A percentile compares a stretch with the other conserved stretches of the same genome.
These are phyloP conservation scores for Campopleginae sp. DNA, from an alignment of 2,888 invertebrate species.

Conservation along the genomic window DNA sequence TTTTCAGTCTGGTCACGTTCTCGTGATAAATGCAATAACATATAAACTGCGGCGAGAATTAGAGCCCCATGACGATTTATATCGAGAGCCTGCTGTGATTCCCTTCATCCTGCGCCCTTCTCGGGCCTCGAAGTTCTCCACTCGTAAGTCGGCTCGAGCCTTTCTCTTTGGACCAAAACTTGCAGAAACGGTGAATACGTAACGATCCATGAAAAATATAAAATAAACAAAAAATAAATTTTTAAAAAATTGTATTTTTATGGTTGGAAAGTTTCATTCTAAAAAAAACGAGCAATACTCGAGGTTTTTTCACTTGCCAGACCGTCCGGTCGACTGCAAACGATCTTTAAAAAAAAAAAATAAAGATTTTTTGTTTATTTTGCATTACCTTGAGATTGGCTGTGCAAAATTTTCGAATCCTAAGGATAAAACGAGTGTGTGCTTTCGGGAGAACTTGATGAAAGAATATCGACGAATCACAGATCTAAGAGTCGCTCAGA, in stretches of 20 bases:
- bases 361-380: not conserved
- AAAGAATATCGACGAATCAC: not conserved
- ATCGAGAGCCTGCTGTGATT: conserved; percentile 74
- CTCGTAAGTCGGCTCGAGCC: conserved; percentile 54
- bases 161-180: not conserved
- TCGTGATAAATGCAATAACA: conserved; percentile 82
- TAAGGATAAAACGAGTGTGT: conserved; percentile 12
- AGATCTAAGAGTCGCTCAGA: conserved; percentile 72
- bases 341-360: not conserved
- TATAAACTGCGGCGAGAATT: conserved; percentile 82
- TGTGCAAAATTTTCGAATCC: conserved; percentile 31
- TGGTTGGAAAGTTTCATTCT: not conserved
- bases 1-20: conserved; percentile 77
- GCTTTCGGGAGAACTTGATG: not conserved
- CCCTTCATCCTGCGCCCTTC: conserved; percentile 11
- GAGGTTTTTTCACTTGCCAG: not conserved
- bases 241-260: not conserved
- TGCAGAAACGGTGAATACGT: not conserved
- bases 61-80: conserved; percentile 81
- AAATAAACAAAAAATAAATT: too few relatives aligned
- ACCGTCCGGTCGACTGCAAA: not conserved
- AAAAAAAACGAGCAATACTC: not conserved
- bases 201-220: not conserved
- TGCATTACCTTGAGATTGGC: too few relatives aligned
- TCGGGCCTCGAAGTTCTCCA: conserved; percentile 20